Evolutionary conservation across 1,140 invertebrate species (phyloP).

Genomic region (Planococcus citri): DNA sequence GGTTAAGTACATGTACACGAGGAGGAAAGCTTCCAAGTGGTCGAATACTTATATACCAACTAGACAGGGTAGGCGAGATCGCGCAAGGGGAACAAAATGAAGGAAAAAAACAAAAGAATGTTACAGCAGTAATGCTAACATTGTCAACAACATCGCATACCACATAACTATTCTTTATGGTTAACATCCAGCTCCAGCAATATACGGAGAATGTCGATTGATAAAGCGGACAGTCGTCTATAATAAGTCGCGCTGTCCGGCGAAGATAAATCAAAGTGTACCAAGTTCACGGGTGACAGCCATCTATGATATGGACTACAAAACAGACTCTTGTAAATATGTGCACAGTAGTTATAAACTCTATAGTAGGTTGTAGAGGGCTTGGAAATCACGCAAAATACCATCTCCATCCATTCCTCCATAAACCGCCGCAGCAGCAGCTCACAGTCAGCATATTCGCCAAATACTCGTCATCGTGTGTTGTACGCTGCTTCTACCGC

Average conservation of each 20-base stretch:
- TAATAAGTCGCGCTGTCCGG: background rate
- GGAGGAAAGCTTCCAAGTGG: background rate
- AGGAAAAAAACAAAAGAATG: constrained; percentile 14
- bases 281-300: constrained; percentile 16
- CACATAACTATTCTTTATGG: constrained; percentile 15
- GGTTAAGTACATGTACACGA: background rate
- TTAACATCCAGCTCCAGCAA: constrained; percentile 10
- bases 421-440: too few relatives aligned
- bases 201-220: constrained; percentile 15
- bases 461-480: too few relatives aligned
- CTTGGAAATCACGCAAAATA: background rate
- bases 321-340: background rate
- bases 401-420: background rate
- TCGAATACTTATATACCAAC: too few relatives aligned
- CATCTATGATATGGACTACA: constrained; percentile 10
- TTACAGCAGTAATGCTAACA: constrained; percentile 10
- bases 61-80: background rate
- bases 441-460: too few relatives aligned
- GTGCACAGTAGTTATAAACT: background rate
- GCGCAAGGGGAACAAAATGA: too few relatives aligned
- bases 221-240: constrained; percentile 19
- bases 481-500: too few relatives aligned
- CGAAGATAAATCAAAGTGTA: constrained; percentile 15
- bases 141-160: constrained; percentile 15
- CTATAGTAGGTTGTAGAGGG: too few relatives aligned